Conservation (phyloP, 92 coral and sea anemone species). For the Virgularia gustaviana region DNA sequence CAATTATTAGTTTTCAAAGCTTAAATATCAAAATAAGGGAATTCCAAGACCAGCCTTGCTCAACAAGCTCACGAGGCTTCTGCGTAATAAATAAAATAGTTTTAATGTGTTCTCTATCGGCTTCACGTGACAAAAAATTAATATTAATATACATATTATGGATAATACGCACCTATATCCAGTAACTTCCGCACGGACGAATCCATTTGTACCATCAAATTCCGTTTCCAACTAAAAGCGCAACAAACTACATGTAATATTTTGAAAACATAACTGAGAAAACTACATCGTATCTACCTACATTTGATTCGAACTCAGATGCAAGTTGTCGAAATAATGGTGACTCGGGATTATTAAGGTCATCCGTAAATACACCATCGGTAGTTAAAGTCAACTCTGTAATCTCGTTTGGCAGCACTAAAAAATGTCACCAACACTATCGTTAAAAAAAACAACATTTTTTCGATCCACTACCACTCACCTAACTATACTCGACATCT, state of each 20-base stretch:
- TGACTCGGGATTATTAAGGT: slow-evolving; percentile 7
- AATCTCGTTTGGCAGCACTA: slow-evolving; percentile 17
- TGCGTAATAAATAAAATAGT: too few relatives aligned
- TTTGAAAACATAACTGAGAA: not conserved
- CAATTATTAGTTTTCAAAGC: too few relatives aligned
- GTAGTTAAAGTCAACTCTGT: not conserved
- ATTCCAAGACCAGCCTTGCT: too few relatives aligned
- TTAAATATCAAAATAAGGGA: too few relatives aligned
- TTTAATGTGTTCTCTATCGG: too few relatives aligned
- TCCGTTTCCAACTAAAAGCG: not conserved
- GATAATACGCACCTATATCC: slow-evolving; percentile 27
- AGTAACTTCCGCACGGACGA: not conserved
- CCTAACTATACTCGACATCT: too few relatives aligned
- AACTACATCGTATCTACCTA: too few relatives aligned
- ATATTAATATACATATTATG: not conserved
- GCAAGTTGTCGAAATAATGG: not conserved
- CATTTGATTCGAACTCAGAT: not conserved
- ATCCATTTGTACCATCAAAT: not conserved
- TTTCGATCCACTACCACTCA: too few relatives aligned
- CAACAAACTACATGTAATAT: not conserved
- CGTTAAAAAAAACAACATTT: not conserved
- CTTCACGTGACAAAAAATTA: not conserved
- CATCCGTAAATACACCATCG: not conserved
- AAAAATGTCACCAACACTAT: not conserved
- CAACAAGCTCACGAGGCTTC: too few relatives aligned